Evolutionary conservation across 2,113 vertebrate species (phyloP).

Genomic region (Paraplagusia blochii): DNA sequence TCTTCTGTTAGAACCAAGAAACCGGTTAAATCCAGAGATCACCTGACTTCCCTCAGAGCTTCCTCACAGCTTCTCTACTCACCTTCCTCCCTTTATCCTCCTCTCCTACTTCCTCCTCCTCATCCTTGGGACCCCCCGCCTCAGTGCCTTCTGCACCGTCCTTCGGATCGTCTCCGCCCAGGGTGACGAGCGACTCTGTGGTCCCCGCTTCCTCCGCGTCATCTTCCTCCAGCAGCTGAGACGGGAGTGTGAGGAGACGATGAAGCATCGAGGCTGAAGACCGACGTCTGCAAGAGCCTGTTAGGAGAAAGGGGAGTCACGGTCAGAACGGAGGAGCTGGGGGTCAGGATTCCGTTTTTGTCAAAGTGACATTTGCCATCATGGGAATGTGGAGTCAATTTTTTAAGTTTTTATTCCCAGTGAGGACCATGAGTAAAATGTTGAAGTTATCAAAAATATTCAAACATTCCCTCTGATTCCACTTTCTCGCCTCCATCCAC

Average conservation of each 20-base stretch:
- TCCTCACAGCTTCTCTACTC: constrained; percentile 26
- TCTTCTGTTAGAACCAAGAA: constrained; percentile 43
- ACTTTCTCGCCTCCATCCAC: too few species aligned
- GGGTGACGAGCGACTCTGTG: constrained; percentile 36
- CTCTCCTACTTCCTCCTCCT: constrained; percentile 32
- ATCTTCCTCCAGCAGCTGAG: constrained; percentile 71
- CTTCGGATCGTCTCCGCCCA: constrained; percentile 11
- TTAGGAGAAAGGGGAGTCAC: not conserved
- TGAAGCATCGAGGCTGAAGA: constrained; percentile 78
- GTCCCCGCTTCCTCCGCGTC: constrained; percentile 39
- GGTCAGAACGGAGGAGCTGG: not conserved
- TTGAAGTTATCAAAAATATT: too few species aligned
- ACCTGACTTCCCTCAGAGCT: constrained; percentile 19
- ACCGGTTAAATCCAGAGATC: not conserved
- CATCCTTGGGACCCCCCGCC: not conserved
- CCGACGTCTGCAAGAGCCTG: constrained; percentile 38
- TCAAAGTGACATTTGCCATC: too few species aligned
- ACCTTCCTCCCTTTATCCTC: constrained; percentile 56
- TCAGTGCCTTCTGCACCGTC: not conserved
- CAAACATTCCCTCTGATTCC: too few species aligned
- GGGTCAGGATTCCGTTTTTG: too few species aligned
- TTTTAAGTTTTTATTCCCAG: too few species aligned
- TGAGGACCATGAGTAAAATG: too few species aligned
- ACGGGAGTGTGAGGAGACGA: constrained; percentile 75
- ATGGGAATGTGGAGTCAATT: too few species aligned